Base-by-base conservation (phyloP, 2,113 vertebrate species). In the Gallinago paraguaiae region DNA sequence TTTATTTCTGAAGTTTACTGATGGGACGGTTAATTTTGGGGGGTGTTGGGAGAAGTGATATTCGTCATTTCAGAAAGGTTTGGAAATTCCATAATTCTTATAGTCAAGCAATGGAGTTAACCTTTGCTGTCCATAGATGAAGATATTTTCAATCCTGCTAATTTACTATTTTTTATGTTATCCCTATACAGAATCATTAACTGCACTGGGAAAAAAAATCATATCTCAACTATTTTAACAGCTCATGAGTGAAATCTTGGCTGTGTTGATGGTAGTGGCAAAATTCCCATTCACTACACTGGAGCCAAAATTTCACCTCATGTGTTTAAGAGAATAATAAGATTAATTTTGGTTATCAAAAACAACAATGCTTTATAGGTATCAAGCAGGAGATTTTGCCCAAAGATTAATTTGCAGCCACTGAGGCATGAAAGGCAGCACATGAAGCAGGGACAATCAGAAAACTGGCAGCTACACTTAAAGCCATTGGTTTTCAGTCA, bases 351-450 rank as follows among this genome's bases (percentile, higher is more conserved):
- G 12, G 6, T 92, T 94, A 86, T 74, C 46, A 69, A 74, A 92
- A 86, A 3, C n/a, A 86, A 70, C 39, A 12, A 41, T 46, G 11
- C 33, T 85, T 81, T 84, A 75, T 68, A 87, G 43, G 27, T 84
- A 82, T 85, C n/a, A 72, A 72, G 46, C 23, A 85, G 28, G 6
- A 54, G 70, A 43, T 87, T 94, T 85, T 88, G 59, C 88, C 75
- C 87, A 91, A 90, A 92, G n/a, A 90, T 87, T 91, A 77, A 90
- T 95, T 91, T 86, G 46, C 57, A 85, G 16, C 23, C 90, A 51
- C 56, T 53, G 61, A 90, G 54, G 63, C 75, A 0, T 87, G 54
- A 94, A 92, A 91, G 51, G n/a, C 19, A 82, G 17, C 13, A 25
- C 63, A 74, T 2, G 6, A 92, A 87, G 37, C 63, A 88, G 22